Conservation (phyloP, 2,113 vertebrate genomes). For the Acrocephalus arundinaceus region DNA sequence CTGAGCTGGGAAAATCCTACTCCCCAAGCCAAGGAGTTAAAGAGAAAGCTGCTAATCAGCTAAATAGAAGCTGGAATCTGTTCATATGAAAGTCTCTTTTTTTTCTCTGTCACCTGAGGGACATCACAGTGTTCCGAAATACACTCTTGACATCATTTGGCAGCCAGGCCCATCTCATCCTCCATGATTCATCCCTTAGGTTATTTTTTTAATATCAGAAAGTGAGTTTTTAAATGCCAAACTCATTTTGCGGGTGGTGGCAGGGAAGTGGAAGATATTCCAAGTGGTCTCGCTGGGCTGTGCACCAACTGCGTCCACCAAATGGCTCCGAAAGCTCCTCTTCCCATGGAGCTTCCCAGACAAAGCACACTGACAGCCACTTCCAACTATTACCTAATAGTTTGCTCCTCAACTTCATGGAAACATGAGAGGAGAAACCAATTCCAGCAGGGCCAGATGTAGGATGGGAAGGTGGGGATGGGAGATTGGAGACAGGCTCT, state of each 20-base stretch:
- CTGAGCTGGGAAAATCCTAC: constrained; percentile 51
- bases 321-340: constrained; percentile 69
- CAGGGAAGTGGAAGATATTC: constrained; percentile 70
- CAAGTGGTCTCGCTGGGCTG: constrained; percentile 75
- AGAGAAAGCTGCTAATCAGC: constrained; percentile 80
- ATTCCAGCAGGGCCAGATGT: constrained; percentile 22
- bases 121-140: constrained; percentile 62
- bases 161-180: constrained; percentile 64
- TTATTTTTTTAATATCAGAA: constrained; percentile 79
- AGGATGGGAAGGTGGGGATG: neutral
- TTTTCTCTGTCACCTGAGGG: constrained; percentile 67
- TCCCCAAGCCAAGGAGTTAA: constrained; percentile 67
- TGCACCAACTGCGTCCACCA: constrained; percentile 77
- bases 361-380: constrained; percentile 18
- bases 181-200: constrained; percentile 72
- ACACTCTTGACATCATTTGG: constrained; percentile 75
- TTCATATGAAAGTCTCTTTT: constrained; percentile 63
- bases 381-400: constrained; percentile 72
- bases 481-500: neutral
- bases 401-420: constrained; percentile 26
- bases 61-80: constrained; percentile 78
- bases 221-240: constrained; percentile 81
- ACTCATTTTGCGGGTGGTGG: constrained; percentile 73
- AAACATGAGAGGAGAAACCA: neutral
- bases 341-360: constrained; percentile 59